Evolutionary conservation across 2,113 vertebrate genomes (phyloP).

Genomic region (Oryzias javanicus): DNA sequence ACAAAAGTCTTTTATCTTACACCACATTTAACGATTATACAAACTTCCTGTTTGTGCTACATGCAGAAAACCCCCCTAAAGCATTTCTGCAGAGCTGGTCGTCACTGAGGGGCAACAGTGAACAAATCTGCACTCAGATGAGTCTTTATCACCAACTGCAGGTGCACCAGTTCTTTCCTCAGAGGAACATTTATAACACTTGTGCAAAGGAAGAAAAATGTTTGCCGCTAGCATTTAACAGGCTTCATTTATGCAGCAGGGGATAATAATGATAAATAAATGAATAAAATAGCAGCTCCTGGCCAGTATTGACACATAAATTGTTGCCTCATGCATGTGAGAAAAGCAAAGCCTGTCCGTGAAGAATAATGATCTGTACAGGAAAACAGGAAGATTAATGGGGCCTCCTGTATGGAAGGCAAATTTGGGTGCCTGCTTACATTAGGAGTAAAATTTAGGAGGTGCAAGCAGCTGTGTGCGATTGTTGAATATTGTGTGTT

Average conservation of each 20-base stretch:
- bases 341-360: constrained; percentile 1
- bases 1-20: too few species aligned
- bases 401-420: constrained; percentile 9
- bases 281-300: constrained; percentile 28
- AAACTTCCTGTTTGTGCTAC: too few species aligned
- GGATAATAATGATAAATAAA: constrained; percentile 42
- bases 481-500: constrained; percentile 18
- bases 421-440: constrained; percentile 4
- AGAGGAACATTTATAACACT: constrained; percentile 48
- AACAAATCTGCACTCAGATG: constrained; percentile 19
- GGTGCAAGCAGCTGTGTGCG: constrained; percentile 18
- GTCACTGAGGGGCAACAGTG: neutral
- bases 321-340: constrained; percentile 42
- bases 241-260: constrained; percentile 27
- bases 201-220: constrained; percentile 55
- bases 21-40: too few species aligned
- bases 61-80: constrained; percentile 1
- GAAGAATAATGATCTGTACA: constrained; percentile 57
- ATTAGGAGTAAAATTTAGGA: constrained; percentile 26
- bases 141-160: constrained; percentile 59
- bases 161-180: constrained; percentile 34
- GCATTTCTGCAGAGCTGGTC: constrained; percentile 34
- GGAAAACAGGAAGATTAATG: constrained; percentile 57
- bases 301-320: constrained; percentile 47
- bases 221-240: constrained; percentile 33